These are phyloP conservation scores for Chiridota heheva DNA, from an alignment of 35 echinoderm and acorn worm species.

Conservation along the genomic window DNA sequence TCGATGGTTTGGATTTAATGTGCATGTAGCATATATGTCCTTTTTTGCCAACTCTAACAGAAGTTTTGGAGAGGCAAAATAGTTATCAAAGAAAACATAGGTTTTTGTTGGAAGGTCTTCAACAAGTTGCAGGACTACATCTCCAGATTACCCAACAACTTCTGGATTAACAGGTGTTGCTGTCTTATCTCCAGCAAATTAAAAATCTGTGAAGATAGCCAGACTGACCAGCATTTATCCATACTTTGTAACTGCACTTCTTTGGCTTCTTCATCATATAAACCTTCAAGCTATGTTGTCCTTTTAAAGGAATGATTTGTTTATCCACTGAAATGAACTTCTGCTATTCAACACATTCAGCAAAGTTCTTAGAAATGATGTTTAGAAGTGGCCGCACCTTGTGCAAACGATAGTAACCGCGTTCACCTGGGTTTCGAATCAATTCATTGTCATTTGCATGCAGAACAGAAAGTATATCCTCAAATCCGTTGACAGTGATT, in stretches of 20 bases:
- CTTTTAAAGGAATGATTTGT: conserved; percentile 16
- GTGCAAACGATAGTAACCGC: background rate
- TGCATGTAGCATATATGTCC: background rate
- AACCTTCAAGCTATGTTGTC: conserved; percentile 10
- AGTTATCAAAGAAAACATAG: conserved; percentile 21
- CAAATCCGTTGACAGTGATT: background rate
- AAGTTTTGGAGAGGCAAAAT: conserved; percentile 10
- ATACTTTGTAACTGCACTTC: conserved; percentile 18
- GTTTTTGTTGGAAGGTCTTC: background rate
- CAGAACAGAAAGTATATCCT: conserved; percentile 1
- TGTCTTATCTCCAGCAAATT: background rate
- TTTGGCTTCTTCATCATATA: conserved; percentile 33
- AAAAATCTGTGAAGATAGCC: conserved; percentile 19
- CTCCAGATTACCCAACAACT: conserved; percentile 18
- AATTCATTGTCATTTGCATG: conserved; percentile 21
- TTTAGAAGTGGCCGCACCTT: conserved; percentile 4
- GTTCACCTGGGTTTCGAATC: background rate
- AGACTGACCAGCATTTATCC: conserved; percentile 8
- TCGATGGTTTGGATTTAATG: background rate
- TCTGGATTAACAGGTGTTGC: background rate
- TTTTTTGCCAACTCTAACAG: background rate
- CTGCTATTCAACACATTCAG: background rate
- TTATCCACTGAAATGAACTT: background rate
- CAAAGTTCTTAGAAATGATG: background rate
- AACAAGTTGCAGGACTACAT: background rate